Base-by-base conservation (phyloP, 2,888 invertebrate genomes). In the Agriopis marginaria region DNA sequence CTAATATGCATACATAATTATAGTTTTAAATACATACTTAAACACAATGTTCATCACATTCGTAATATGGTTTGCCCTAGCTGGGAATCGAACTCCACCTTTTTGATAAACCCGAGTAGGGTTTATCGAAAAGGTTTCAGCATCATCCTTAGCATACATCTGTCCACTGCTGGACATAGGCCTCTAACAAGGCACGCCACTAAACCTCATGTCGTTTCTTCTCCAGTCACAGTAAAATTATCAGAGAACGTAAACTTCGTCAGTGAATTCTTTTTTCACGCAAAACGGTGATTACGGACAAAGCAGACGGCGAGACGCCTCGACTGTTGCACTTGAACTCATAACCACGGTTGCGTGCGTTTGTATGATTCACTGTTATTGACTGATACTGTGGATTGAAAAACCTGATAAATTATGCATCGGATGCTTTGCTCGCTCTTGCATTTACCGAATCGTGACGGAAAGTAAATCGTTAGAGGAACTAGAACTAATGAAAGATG, bases 251-350 rank as follows among this genome's bases (percentile, higher is more conserved):
- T 53, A 14, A 32, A 32, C 32, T 32, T 32, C 32, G 32, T 54
- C 7, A 39, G 0, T 54, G 32, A 12, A 11, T 54, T 12, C 10
- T 54, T 54, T 8, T 17, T 23, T 42, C 12, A 56, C n/a, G 6
- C 12, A 53, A 11, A 53, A 56, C 32, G 53, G 44, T 9, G 45
- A 50, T 59, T 59, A 5, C 53, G 39, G 40, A 50, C 40, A 23
- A 11, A 23, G 63, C 58, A 68, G 68, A 63, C 63, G 17, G 47
- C n/a, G 40, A 63, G 63, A 63, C 68, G 58, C 63, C 63, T 23
- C 17, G 9, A 9, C 10, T 14, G 39, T 39, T 54, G 39, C 32
- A 49, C 63, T 45, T 49, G 47, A 42, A 59, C 53, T 63, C 56
- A 59, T 58, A 42, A 45, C 10, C 61, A 66, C 67, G 56, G 40